Evolutionary conservation across 2,113 vertebrate species (phyloP).

Genomic region (Amphiprion ocellaris): DNA sequence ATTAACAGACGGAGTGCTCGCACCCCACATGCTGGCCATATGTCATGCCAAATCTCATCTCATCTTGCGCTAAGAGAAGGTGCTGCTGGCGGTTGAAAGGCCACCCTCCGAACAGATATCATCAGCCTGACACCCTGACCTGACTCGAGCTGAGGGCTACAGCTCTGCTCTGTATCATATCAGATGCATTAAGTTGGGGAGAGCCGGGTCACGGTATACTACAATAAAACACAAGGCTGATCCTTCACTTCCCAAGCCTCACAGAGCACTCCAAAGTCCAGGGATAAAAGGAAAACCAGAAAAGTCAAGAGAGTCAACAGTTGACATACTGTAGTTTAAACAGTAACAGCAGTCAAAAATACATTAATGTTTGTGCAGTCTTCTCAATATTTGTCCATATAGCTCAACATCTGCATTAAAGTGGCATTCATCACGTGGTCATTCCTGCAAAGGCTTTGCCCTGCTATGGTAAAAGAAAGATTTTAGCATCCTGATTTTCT

Average conservation of each 20-base stretch:
- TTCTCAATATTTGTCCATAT: not conserved
- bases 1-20: constrained; percentile 64
- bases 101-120: constrained; percentile 55
- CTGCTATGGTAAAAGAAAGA: not conserved
- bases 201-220: constrained; percentile 12
- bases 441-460: not conserved
- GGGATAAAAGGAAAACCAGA: not conserved
- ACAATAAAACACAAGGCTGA: constrained; percentile 27
- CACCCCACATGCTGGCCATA: constrained; percentile 62
- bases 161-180: constrained; percentile 37
- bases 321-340: not conserved
- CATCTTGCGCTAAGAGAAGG: constrained; percentile 42
- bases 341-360: not conserved
- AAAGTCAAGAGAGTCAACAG: not conserved
- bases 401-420: not conserved
- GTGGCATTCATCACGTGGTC: not conserved
- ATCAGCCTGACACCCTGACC: constrained; percentile 54
- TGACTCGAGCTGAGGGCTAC: constrained; percentile 33
- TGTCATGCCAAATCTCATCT: constrained; percentile 67
- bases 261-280: not conserved
- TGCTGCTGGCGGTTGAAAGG: constrained; percentile 59
- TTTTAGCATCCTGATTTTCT: constrained; percentile 17
- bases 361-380: not conserved
- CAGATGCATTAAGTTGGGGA: constrained; percentile 33
- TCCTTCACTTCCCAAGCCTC: constrained; percentile 5